Base-by-base conservation (phyloP, 2,888 invertebrate genomes). In the Geotrupes spiniger region DNA sequence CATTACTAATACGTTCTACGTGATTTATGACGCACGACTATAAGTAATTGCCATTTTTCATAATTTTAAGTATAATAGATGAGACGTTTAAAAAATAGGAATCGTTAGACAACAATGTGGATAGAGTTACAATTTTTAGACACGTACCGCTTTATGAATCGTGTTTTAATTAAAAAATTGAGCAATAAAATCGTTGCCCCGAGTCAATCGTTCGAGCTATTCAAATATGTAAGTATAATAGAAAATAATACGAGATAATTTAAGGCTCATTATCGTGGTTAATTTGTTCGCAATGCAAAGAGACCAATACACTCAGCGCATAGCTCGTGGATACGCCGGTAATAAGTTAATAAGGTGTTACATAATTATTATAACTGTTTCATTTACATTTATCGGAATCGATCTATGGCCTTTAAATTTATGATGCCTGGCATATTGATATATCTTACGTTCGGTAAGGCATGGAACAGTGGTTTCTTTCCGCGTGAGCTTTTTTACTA, bases 291-390 rank as follows among this genome's bases (percentile, higher is more conserved):
- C 6, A 21, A 21, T 21, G 4, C 6, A n/a, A n/a, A n/a, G n/a
- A n/a, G n/a, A 3, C 21, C 21, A 21, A 6, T 21, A 21, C 21
- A 21, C 6, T 4, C 21, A 21, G 21, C 6, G 21, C 6, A 21
- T 21, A 6, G 21, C 21, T 21, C 6, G 21, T 21, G 21, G 21
- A 21, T 21, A 21, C 21, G 6, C 4, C 11, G 36, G 36, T 36
- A 14, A 14, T 16, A 15, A 16, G 25, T 21, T 38, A 38, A 38
- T 38, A 38, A 41, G 41, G 41, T 41, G 41, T 41, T 41, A 41
- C 41, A 41, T 26, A 41, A 41, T 41, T 41, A 41, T 41, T 9
- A 27, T 28, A 15, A 28, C 16, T 12, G 38, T 21, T 21, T 21
- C 21, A 21, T 21, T 21, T 21, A 21, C 3, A 21, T 21, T 21